phyloP scores from a whole-genome alignment of 2,113 vertebrate species.

The Columba livia region DNA sequence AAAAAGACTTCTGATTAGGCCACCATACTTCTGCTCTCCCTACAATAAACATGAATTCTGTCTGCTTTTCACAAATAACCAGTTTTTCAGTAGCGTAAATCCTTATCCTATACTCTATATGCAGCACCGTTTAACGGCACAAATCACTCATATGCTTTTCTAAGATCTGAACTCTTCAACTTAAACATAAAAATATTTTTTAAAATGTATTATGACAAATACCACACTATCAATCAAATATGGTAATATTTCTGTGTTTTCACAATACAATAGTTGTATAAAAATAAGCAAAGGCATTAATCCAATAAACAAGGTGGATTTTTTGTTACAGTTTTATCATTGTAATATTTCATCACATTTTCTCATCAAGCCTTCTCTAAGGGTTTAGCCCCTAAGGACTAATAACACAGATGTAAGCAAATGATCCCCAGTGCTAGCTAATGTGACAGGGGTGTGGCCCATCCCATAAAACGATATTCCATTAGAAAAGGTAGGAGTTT shows the following conservation, averaged over 20 bases:
- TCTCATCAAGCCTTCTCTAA: background rate
- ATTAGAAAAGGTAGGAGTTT: background rate
- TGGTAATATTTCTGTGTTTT: background rate
- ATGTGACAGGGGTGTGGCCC: background rate
- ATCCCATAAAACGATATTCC: background rate
- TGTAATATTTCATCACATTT: background rate
- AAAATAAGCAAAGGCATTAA: background rate
- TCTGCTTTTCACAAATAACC: background rate
- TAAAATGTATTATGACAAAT: background rate
- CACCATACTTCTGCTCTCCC: background rate
- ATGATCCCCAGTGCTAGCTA: background rate
- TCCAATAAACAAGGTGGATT: background rate
- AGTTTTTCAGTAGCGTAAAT: background rate
- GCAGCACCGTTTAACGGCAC: background rate
- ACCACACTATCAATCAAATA: background rate
- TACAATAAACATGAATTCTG: background rate
- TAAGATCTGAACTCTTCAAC: background rate
- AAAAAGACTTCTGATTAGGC: conserved; percentile 28
- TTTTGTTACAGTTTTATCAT: background rate
- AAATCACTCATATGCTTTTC: background rate
- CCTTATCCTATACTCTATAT: background rate
- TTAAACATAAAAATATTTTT: background rate
- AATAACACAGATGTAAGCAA: background rate
- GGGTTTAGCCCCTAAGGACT: background rate
- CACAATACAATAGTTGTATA: background rate